Evolutionary conservation across 92 coral and sea anemone genomes (phyloP).

Genomic region (Galaxea fascicularis): DNA sequence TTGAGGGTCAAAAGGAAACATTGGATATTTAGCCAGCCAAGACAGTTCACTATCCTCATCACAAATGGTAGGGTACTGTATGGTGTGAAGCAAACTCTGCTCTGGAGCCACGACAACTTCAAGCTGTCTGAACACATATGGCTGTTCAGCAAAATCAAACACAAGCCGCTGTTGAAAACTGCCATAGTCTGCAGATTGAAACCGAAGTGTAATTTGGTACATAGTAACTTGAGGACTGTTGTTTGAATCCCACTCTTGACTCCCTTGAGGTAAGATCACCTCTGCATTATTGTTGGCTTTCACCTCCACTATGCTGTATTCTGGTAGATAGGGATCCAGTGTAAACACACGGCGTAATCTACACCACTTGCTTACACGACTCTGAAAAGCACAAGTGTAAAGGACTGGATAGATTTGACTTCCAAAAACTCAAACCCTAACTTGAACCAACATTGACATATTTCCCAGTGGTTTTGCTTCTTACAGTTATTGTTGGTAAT

Average conservation of each 20-base stretch:
- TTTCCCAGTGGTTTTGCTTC: too few species aligned
- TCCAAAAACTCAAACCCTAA: too few species aligned
- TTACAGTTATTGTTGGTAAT: too few species aligned
- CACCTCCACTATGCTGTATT: conserved; percentile 74
- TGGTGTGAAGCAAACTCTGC: conserved; percentile 65
- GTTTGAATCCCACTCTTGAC: conserved; percentile 69
- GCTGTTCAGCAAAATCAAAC: conserved; percentile 85
- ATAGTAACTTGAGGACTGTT: conserved; percentile 34
- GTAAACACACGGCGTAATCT: conserved; percentile 77
- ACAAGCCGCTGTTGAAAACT: conserved; percentile 85
- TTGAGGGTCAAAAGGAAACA: conserved; percentile 76
- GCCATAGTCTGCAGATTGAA: conserved; percentile 81
- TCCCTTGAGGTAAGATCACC: conserved; percentile 34
- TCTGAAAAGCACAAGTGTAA: conserved; percentile 49
- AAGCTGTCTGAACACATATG: conserved; percentile 79
- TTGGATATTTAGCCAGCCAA: conserved; percentile 78
- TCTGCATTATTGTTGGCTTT: conserved; percentile 45
- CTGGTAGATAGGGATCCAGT: conserved; percentile 85
- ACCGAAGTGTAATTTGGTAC: conserved; percentile 72
- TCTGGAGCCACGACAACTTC: conserved; percentile 96
- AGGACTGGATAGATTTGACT: too few species aligned
- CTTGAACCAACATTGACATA: too few species aligned
- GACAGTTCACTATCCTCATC: conserved; percentile 85
- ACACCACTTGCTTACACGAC: conserved; percentile 70
- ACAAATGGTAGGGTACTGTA: conserved; percentile 61